Percentiles rank a stretch among this genome's conserved stretches.
Conservation (phyloP, 2,888 invertebrate genomes). For the Baronia brevicornis region DNA sequence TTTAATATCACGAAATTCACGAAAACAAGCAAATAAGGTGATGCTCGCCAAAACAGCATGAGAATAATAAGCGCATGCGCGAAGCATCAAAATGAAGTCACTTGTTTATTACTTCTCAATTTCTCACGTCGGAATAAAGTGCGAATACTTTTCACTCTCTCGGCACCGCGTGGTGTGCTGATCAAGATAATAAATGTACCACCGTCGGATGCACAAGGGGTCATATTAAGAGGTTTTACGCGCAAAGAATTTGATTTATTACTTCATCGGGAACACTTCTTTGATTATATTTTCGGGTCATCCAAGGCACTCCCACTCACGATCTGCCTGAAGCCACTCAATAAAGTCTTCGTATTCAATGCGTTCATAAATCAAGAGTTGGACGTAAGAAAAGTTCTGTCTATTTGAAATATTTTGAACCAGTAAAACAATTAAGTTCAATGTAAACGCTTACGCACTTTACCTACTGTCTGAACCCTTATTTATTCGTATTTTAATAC, state of each 20-base stretch:
- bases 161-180: conserved; percentile 27
- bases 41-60: conserved; percentile 7
- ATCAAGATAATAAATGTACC: conserved; percentile 49
- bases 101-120: conserved; percentile 24
- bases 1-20: too few relatives aligned
- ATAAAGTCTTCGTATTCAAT: conserved; percentile 66
- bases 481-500: too few relatives aligned
- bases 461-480: conserved; percentile 15
- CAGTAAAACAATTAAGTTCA: conserved; percentile 20
- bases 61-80: conserved; percentile 19
- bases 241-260: conserved; percentile 68
- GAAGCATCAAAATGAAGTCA: conserved; percentile 19
- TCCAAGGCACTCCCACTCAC: conserved; percentile 61
- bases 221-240: conserved; percentile 43
- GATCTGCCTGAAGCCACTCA: conserved; percentile 58
- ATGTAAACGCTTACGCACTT: conserved; percentile 17
- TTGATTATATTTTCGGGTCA: conserved; percentile 58
- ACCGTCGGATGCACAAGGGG: conserved; percentile 40
- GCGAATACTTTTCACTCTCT: conserved; percentile 25
- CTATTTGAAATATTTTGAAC: conserved; percentile 48
- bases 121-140: conserved; percentile 24
- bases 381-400: conserved; percentile 33
- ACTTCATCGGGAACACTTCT: conserved; percentile 50
- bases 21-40: too few relatives aligned
- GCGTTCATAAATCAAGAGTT: conserved; percentile 53